These are phyloP conservation scores for Anthoscopus minutus DNA, from an alignment of 2,113 vertebrate genomes.

Conservation along the genomic window DNA sequence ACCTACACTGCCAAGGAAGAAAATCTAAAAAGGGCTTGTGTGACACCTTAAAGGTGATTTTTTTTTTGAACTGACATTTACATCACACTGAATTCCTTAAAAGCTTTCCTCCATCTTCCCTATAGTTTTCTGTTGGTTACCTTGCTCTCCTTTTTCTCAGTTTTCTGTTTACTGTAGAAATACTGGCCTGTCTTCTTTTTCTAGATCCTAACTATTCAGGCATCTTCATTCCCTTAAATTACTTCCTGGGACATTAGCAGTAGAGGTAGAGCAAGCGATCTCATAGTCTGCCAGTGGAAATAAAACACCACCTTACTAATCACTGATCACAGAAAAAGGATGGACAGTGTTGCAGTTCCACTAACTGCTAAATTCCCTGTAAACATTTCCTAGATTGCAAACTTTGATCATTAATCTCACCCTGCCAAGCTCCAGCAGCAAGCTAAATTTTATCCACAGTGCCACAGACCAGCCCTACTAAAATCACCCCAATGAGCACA, in stretches of 20 bases:
- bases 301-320: not conserved
- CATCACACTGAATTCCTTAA: not conserved
- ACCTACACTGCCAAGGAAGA: not conserved
- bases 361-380: not conserved
- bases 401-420: not conserved
- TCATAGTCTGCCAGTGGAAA: not conserved
- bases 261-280: not conserved
- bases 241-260: not conserved
- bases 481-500: not conserved
- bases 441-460: not conserved
- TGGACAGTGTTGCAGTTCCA: not conserved
- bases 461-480: not conserved
- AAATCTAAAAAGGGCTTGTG: not conserved
- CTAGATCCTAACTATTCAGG: not conserved
- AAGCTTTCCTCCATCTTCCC: not conserved
- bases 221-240: not conserved
- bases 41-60: not conserved
- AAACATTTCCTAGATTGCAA: not conserved
- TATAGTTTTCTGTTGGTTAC: not conserved
- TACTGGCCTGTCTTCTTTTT: not conserved
- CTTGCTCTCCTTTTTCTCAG: not conserved
- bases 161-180: not conserved
- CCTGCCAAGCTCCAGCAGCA: not conserved
- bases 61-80: not conserved
- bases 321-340: not conserved